Percentiles rank a stretch among this genome's conserved stretches.
Conservation (phyloP, 2,888 invertebrate genomes). For the Adineta ricciae region DNA sequence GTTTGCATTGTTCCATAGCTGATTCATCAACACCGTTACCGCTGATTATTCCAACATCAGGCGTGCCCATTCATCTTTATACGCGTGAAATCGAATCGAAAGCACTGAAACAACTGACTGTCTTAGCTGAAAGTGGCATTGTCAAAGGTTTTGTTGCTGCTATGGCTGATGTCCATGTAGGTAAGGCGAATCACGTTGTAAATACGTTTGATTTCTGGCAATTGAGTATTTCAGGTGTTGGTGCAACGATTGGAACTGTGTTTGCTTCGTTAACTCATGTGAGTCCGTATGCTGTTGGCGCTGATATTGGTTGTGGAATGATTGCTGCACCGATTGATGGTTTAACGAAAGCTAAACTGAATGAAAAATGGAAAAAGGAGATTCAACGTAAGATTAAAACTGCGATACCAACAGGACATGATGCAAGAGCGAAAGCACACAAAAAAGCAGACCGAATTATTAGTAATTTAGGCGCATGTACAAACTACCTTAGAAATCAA, state of each 20-base stretch:
- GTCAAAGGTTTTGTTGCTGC: neutral
- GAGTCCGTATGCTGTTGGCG: slow-evolving; percentile 14
- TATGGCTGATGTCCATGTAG: slow-evolving; percentile 2
- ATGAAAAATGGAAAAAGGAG: neutral
- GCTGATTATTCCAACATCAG: neutral
- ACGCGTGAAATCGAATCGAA: neutral
- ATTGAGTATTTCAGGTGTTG: neutral
- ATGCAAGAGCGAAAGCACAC: neutral
- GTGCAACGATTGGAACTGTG: neutral
- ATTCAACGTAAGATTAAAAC: slow-evolving; percentile 3
- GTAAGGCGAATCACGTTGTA: too few species aligned
- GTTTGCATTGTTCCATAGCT: neutral
- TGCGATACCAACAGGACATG: neutral
- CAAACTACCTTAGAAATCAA: neutral
- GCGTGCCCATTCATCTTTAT: slow-evolving; percentile 10
- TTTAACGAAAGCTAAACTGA: neutral
- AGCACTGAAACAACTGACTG: neutral
- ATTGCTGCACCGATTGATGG: neutral
- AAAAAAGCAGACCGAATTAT: neutral
- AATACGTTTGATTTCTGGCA: neutral
- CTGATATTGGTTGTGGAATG: slow-evolving; percentile 20
- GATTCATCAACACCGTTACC: neutral
- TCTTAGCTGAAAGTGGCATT: slow-evolving; percentile 17
- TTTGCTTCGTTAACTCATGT: neutral
- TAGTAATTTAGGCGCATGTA: neutral